These are phyloP conservation scores for Arenicola marina DNA, from an alignment of 2,888 invertebrate species.

Conservation along the genomic window DNA sequence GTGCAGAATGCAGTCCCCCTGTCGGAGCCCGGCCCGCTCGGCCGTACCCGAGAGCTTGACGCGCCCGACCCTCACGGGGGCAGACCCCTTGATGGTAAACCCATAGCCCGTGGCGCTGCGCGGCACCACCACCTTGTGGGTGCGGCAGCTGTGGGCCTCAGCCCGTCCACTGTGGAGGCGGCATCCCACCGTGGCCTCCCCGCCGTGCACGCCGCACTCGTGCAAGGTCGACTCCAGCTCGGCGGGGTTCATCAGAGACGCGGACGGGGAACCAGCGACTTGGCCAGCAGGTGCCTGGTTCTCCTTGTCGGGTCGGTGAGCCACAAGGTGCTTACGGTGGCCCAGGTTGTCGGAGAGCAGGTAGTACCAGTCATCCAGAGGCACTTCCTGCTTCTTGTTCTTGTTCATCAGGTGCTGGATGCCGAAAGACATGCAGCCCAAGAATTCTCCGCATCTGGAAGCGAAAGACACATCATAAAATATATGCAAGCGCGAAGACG, in stretches of 20 bases:
- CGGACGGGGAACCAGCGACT: too few relatives aligned
- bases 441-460: not conserved
- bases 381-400: not conserved
- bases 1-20: not conserved
- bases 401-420: not conserved
- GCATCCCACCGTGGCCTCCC: too few relatives aligned
- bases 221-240: too few relatives aligned
- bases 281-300: too few relatives aligned
- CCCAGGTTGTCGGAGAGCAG: not conserved
- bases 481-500: not conserved
- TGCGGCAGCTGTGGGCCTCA: too few relatives aligned
- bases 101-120: not conserved
- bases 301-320: too few relatives aligned
- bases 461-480: not conserved
- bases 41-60: not conserved
- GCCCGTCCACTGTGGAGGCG: too few relatives aligned
- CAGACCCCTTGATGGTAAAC: not conserved
- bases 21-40: not conserved
- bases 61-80: not conserved
- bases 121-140: not conserved
- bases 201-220: too few relatives aligned
- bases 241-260: too few relatives aligned
- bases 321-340: too few relatives aligned
- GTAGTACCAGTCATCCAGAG: not conserved
- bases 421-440: not conserved